Evolutionary conservation across 2,797 vertebrate genomes (phyloP).

Genomic region (Echeneis naucrates): DNA sequence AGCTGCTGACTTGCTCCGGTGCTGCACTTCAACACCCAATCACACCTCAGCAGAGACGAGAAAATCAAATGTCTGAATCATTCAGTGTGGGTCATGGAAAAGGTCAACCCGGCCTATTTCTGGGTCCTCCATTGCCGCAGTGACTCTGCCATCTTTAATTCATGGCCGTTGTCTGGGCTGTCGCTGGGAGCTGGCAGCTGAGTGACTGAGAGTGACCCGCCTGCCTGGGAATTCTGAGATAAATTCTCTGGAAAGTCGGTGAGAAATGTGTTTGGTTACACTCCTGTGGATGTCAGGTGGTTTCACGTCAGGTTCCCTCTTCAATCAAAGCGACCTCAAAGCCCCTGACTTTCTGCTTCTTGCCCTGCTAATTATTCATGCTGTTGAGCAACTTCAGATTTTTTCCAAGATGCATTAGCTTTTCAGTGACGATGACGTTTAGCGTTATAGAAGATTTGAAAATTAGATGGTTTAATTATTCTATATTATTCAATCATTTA

Average conservation of each 20-base stretch:
- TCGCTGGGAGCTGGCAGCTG: conserved; percentile 70
- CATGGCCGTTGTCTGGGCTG: conserved; percentile 72
- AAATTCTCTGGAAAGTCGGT: conserved; percentile 45
- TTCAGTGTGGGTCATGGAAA: conserved; percentile 70
- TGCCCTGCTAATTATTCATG: conserved; percentile 52
- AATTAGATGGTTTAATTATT: neutral
- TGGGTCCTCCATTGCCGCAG: conserved; percentile 61
- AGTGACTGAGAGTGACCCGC: conserved; percentile 69
- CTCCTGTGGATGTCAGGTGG: conserved; percentile 55
- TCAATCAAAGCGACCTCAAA: conserved; percentile 48
- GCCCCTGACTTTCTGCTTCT: conserved; percentile 13
- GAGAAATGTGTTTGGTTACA: conserved; percentile 58
- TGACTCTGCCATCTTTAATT: conserved; percentile 79
- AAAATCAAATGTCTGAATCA: conserved; percentile 77
- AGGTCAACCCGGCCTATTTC: conserved; percentile 79
- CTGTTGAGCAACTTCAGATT: conserved; percentile 11
- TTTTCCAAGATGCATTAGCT: conserved; percentile 18
- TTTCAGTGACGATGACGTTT: conserved; percentile 15
- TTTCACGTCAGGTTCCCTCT: conserved; percentile 48
- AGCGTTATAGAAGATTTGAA: neutral
- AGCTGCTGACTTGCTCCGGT: conserved; percentile 47
- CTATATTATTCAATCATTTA: neutral
- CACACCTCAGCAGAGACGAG: conserved; percentile 60
- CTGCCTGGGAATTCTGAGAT: conserved; percentile 57
- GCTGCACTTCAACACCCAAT: conserved; percentile 61